These are phyloP conservation scores for Ormia ochracea DNA, from an alignment of 2,888 invertebrate species.

Conservation along the genomic window DNA sequence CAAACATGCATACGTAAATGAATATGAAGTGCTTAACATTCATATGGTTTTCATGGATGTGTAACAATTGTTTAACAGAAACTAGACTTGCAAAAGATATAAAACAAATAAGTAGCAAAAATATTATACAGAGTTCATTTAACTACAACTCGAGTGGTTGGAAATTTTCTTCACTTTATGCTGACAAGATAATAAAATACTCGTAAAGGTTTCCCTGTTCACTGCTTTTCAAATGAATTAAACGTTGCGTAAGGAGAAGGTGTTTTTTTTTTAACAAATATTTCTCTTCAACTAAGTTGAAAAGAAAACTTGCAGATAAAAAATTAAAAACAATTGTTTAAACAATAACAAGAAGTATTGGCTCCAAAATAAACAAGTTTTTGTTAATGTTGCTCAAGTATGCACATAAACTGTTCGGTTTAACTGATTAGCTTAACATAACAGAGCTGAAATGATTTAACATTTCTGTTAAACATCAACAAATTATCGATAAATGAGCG, in stretches of 20 bases:
- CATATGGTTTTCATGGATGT: background rate
- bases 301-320: too few relatives aligned
- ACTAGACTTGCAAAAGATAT: conserved; percentile 7
- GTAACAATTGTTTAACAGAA: conserved; percentile 23
- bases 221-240: too few relatives aligned
- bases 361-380: background rate
- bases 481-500: too few relatives aligned
- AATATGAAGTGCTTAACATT: background rate
- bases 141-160: conserved; percentile 43
- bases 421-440: background rate
- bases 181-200: conserved; percentile 25
- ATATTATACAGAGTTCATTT: conserved; percentile 50
- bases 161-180: conserved; percentile 12
- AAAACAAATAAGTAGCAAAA: conserved; percentile 26
- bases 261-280: too few relatives aligned
- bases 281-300: too few relatives aligned
- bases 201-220: background rate
- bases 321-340: too few relatives aligned
- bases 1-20: too few relatives aligned
- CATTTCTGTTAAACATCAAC: background rate
- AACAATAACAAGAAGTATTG: too few relatives aligned
- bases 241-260: too few relatives aligned
- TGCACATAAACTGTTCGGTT: background rate
- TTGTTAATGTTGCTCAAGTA: background rate
- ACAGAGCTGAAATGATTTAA: background rate